These are phyloP conservation scores for Menidia menidia DNA, from an alignment of 2,797 vertebrate species.

Conservation along the genomic window DNA sequence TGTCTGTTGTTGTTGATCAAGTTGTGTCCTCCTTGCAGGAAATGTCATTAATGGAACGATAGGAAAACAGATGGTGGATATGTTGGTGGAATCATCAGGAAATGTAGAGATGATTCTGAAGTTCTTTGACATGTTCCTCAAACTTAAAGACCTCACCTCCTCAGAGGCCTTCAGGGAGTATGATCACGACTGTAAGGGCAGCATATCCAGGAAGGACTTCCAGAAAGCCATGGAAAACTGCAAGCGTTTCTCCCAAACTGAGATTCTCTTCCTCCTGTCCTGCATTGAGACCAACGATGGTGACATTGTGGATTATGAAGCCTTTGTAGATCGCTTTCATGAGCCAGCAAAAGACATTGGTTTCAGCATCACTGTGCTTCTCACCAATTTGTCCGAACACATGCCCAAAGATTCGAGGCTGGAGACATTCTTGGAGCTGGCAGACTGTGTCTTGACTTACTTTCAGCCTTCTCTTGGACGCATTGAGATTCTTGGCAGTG, in stretches of 20 bases:
- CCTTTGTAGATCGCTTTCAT: constrained; percentile 93
- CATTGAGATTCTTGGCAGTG: constrained; percentile 95
- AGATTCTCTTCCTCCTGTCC: constrained; percentile 91
- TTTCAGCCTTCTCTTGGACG: constrained; percentile 93
- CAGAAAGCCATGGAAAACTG: constrained; percentile 94
- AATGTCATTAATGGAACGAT: constrained; percentile 96
- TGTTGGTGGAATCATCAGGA: constrained; percentile 95
- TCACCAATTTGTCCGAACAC: constrained; percentile 95
- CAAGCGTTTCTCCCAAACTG: constrained; percentile 88
- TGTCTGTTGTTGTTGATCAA: neutral
- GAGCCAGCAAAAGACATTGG: constrained; percentile 96
- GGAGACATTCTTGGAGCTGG: constrained; percentile 89
- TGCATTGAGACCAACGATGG: constrained; percentile 88
- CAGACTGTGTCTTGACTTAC: constrained; percentile 90
- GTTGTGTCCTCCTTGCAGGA: constrained; percentile 73
- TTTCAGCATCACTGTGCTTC: constrained; percentile 92
- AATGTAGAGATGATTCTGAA: constrained; percentile 97
- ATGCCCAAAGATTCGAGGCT: constrained; percentile 92
- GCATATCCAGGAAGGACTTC: constrained; percentile 93
- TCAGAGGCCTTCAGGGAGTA: constrained; percentile 91
- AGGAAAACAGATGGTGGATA: constrained; percentile 98
- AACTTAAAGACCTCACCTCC: constrained; percentile 93
- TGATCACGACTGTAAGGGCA: constrained; percentile 88
- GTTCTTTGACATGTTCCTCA: constrained; percentile 97
- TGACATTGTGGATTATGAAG: constrained; percentile 90